Evolutionary conservation across 2,888 invertebrate species (phyloP), one percentile per base, ranked within the genome.

Genomic region (Aplocera efformata): DNA sequence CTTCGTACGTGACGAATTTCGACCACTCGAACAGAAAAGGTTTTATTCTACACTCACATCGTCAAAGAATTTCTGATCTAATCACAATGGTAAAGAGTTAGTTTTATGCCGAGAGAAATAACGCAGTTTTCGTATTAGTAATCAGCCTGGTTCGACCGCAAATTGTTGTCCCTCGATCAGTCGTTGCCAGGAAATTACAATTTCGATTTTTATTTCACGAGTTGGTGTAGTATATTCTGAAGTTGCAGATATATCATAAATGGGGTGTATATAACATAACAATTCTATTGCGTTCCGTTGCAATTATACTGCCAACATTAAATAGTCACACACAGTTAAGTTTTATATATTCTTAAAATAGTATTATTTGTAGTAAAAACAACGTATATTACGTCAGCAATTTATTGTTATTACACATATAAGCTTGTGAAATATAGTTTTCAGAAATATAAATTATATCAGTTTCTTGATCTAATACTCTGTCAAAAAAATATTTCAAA

Each of bases 81-180:
- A 50, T 36, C 1, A 0, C 1, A 0, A 5, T 25, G 0, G 0
- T 0, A 26, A 66, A 70, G 47, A 51, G 67, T 60, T 41, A 34
- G 39, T 39, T 58, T 58, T 72, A 3, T 7, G 24, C 37, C 52
- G 50, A 28, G 29, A 21, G 10, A 50, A 51, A 54, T 17, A 55
- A 53, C 62, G 53, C 58, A 71, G 57, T 75, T 78, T 74, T 68
- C 70, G 69, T 80, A 79, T 79, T 75, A 77, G 84, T 86, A 86
- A 86, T 86, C 82, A 88, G 81, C 64, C 74, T 5, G 78, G 82
- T 82, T 43, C 48, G 80, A 88, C 86, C 86, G 83, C 86, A 88
- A 86, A 86, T 86, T 80, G 85, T 86, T 84, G 86, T 86, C 85
- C 85, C 84, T 84, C 83, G 79, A 84, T 79, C 80, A 73, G 79